Conservation (phyloP, 2,113 vertebrate species). For the Lasiurus borealis region DNA sequence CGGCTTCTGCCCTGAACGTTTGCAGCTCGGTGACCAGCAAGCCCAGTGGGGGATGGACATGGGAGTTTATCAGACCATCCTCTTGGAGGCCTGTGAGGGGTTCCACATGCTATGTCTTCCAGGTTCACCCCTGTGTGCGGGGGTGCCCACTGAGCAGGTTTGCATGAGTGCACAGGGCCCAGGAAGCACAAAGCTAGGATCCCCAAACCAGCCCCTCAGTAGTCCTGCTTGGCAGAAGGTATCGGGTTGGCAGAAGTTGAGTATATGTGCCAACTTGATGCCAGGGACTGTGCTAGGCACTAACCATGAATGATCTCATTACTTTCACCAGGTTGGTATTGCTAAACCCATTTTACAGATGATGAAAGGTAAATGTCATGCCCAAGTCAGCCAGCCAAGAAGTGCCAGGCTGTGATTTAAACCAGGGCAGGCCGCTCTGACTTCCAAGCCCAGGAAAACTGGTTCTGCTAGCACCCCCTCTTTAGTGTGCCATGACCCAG, state of each 20-base stretch:
- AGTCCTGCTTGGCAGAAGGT: not conserved
- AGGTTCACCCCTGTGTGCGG: not conserved
- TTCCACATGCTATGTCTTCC: not conserved
- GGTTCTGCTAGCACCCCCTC: not conserved
- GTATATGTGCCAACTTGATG: not conserved
- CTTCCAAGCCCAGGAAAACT: not conserved
- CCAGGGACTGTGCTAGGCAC: not conserved
- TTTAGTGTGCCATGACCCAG: not conserved
- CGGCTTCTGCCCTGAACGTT: not conserved
- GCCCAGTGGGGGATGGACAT: not conserved
- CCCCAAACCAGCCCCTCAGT: not conserved
- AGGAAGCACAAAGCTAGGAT: not conserved
- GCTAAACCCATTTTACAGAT: not conserved
- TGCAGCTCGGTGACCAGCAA: not conserved
- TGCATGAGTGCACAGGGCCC: not conserved
- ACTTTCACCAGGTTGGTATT: not conserved
- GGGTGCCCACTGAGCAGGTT: not conserved
- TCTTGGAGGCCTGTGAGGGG: not conserved
- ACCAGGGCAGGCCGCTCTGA: conserved; percentile 51
- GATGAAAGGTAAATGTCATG: not conserved
- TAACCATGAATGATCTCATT: not conserved
- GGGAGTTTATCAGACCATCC: not conserved
- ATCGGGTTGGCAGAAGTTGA: not conserved
- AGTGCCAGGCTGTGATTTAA: not conserved
- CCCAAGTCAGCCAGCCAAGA: not conserved